These are phyloP conservation scores for Rhinella marina DNA, from an alignment of 2,797 vertebrate species.

Conservation along the genomic window DNA sequence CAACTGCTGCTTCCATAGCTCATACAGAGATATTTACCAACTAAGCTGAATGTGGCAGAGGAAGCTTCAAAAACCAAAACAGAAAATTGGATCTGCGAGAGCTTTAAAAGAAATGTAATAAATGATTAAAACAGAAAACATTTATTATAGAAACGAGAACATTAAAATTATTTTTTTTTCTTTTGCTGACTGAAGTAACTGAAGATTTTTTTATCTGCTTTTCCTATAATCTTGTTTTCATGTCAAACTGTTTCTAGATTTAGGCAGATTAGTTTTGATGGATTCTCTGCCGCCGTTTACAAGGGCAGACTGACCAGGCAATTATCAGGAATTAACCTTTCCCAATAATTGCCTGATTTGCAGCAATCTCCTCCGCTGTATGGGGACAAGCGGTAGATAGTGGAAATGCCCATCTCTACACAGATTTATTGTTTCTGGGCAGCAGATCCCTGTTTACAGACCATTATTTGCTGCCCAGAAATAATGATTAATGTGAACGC, in stretches of 20 bases:
- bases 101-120: neutral
- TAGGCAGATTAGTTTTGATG: neutral
- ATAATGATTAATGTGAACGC: too few relatives aligned
- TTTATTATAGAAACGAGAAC: conserved; percentile 14
- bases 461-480: too few relatives aligned
- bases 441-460: too few relatives aligned
- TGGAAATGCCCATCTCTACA: too few relatives aligned
- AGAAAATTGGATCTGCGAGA: conserved; percentile 12
- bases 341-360: too few relatives aligned
- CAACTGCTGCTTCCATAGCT: conserved; percentile 17
- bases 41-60: conserved; percentile 13
- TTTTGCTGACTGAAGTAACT: neutral
- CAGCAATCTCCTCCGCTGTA: too few relatives aligned
- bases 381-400: too few relatives aligned
- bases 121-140: conserved; percentile 25
- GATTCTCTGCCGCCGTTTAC: neutral
- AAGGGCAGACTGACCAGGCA: too few relatives aligned
- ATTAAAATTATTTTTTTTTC: neutral
- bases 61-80: conserved; percentile 20
- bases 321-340: too few relatives aligned
- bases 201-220: neutral
- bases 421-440: too few relatives aligned
- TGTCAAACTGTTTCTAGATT: neutral
- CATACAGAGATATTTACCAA: conserved; percentile 20
- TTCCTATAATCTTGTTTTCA: neutral